Conservation (phyloP, 2,797 vertebrate genomes). For the Columba guinea region DNA sequence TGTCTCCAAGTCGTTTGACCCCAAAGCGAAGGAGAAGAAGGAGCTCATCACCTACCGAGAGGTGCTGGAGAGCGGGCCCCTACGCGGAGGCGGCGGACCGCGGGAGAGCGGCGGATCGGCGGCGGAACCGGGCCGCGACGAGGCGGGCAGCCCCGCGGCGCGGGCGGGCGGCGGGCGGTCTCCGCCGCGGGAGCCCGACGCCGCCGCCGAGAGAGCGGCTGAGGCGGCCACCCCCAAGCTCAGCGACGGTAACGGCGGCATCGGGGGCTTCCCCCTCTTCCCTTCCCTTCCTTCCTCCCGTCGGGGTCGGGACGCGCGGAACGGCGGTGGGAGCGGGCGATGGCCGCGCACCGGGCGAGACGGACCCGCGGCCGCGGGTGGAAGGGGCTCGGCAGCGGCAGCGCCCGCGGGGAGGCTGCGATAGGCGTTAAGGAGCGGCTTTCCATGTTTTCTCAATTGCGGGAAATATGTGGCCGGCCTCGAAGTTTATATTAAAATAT, state of each 20-base stretch:
- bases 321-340: not conserved
- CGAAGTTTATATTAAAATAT: slow-evolving; percentile 57
- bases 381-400: not conserved
- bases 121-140: slow-evolving; percentile 83
- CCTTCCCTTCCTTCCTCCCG: not conserved
- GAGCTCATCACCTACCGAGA: slow-evolving; percentile 96
- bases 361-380: not conserved
- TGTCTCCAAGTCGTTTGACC: slow-evolving; percentile 98
- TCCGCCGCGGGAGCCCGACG: slow-evolving; percentile 89
- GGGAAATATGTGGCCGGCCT: slow-evolving; percentile 58
- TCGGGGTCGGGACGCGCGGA: not conserved
- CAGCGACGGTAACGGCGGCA: slow-evolving; percentile 86
- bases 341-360: not conserved
- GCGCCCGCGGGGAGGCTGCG: not conserved
- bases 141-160: slow-evolving; percentile 81
- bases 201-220: slow-evolving; percentile 86
- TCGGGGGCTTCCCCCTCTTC: not conserved
- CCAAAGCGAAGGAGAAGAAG: slow-evolving; percentile 98
- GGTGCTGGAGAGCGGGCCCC: slow-evolving; percentile 91
- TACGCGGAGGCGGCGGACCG: slow-evolving; percentile 77
- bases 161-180: slow-evolving; percentile 82
- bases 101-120: slow-evolving; percentile 81
- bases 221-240: slow-evolving; percentile 94
- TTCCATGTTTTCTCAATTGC: slow-evolving; percentile 46
- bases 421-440: not conserved